A percentile compares a stretch with the other conserved stretches of the same genome.
phyloP scores from a whole-genome alignment of 2,113 vertebrate species.

The Machaerirhynchus nigripectus region DNA sequence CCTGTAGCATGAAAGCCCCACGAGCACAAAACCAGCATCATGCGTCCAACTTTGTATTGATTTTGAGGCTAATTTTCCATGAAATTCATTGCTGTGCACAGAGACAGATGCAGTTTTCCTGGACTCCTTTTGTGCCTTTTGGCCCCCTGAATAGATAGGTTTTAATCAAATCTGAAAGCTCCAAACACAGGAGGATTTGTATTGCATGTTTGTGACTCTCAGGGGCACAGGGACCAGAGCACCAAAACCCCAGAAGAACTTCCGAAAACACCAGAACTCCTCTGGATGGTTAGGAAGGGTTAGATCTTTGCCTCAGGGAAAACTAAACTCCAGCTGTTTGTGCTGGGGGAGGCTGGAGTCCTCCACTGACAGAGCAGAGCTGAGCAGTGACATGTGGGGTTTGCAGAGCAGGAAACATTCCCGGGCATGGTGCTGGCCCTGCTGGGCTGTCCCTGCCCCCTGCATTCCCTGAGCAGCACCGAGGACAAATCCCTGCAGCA shows the following conservation, averaged over 20 bases:
- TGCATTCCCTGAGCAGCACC: neutral
- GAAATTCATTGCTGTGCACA: constrained; percentile 3
- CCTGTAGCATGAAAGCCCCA: neutral
- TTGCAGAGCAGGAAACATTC: neutral
- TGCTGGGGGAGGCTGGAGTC: neutral
- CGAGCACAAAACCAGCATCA: neutral
- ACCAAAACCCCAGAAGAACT: neutral
- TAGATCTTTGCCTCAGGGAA: neutral
- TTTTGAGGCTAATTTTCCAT: constrained; percentile 44
- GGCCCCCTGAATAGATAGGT: neutral
- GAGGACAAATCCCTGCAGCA: neutral
- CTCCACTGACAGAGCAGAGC: neutral
- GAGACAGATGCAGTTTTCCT: constrained; percentile 11
- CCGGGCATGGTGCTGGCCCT: neutral
- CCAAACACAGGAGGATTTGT: neutral
- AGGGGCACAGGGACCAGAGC: neutral
- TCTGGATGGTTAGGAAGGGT: neutral
- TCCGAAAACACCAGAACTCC: neutral
- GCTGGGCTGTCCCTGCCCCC: neutral
- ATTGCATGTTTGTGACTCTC: constrained; percentile 13
- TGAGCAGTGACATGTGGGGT: neutral
- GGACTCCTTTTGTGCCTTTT: constrained; percentile 12
- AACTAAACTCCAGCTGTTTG: neutral
- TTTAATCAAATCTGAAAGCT: constrained; percentile 49
- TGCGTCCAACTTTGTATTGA: constrained; percentile 1